A percentile compares a stretch with the other conserved stretches of the same genome.
Conservation (phyloP, 30 jellyfish, hydroid and myxozoan genomes). For the Catostylus mosaicus region DNA sequence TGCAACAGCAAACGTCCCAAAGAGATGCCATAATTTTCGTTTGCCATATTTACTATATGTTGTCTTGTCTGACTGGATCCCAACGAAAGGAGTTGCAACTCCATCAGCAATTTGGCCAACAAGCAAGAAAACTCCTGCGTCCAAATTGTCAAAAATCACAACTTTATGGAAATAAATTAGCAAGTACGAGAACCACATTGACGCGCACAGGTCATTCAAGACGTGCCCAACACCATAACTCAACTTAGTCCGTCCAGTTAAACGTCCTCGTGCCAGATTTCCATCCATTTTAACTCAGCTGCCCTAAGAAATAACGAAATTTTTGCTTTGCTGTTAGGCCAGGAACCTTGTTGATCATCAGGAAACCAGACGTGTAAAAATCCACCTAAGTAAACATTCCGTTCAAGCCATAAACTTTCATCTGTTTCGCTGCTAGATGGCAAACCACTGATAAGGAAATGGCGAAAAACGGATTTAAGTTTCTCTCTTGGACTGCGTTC, state of each 20-base stretch:
- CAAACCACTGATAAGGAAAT: too few relatives aligned
- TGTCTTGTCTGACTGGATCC: conserved; percentile 83
- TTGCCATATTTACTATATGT: conserved; percentile 73
- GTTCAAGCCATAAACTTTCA: too few relatives aligned
- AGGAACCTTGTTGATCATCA: too few relatives aligned
- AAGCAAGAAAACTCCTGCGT: conserved; percentile 79
- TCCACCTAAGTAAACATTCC: too few relatives aligned
- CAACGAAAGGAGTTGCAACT: conserved; percentile 90
- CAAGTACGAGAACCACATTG: conserved; percentile 97
- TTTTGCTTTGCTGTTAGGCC: too few relatives aligned
- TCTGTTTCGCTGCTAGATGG: too few relatives aligned
- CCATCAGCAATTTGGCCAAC: conserved; percentile 97
- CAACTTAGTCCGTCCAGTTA: conserved; percentile 33
- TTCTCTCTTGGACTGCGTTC: too few relatives aligned
- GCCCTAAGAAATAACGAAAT: too few relatives aligned
- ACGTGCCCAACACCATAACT: conserved; percentile 96
- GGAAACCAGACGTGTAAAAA: too few relatives aligned
- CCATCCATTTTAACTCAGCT: background rate
- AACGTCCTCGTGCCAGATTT: background rate
- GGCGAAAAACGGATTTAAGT: too few relatives aligned
- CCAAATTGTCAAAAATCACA: conserved; percentile 61
- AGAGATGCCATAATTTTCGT: conserved; percentile 90
- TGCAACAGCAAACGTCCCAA: conserved; percentile 85
- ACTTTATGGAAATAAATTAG: conserved; percentile 85
- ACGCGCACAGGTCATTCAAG: conserved; percentile 88